Evolutionary conservation across 2,797 vertebrate species (phyloP).

Genomic region (Sitta carolinensis): DNA sequence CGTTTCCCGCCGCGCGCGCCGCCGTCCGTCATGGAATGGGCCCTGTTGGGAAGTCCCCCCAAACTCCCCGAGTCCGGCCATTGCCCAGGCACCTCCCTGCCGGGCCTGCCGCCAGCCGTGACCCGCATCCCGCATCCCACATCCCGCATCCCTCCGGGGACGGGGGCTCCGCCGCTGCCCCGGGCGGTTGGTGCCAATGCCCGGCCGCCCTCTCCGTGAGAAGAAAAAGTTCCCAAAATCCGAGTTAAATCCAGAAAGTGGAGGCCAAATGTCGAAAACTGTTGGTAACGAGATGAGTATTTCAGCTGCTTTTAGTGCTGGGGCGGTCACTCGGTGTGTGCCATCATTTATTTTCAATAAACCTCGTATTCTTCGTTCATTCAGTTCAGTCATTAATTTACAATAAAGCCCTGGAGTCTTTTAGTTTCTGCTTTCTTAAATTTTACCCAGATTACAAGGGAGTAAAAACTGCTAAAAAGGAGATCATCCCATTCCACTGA

Average conservation of each 20-base stretch:
- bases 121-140: not conserved
- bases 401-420: not conserved
- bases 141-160: not conserved
- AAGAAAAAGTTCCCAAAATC: not conserved
- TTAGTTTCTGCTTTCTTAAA: not conserved
- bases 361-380: accelerated
- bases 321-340: no score
- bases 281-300: not conserved
- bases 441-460: not conserved
- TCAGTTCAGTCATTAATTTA: accelerated
- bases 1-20: not conserved
- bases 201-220: not conserved
- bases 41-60: not conserved
- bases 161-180: not conserved
- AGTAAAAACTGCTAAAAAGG: not conserved
- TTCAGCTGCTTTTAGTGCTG: not conserved
- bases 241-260: not conserved
- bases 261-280: not conserved
- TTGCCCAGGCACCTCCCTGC: accelerated
- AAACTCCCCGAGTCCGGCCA: not conserved
- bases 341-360: not conserved
- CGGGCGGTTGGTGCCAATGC: not conserved
- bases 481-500: accelerated
- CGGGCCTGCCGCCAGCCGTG: no score
- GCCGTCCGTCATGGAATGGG: accelerated